These are phyloP conservation scores for Desoria tigrina DNA, from an alignment of 2,888 invertebrate species.

Conservation along the genomic window DNA sequence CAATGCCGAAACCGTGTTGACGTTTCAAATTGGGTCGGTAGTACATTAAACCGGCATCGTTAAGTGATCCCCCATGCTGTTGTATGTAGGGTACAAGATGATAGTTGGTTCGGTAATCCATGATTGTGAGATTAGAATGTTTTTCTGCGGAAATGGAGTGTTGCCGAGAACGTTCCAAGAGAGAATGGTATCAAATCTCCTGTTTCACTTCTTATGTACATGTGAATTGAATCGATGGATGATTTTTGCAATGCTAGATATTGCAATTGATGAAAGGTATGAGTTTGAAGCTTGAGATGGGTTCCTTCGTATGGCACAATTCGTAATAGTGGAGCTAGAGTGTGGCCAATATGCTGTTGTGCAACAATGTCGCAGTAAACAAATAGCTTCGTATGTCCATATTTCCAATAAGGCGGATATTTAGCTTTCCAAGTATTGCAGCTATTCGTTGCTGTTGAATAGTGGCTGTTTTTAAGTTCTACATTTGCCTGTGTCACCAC, in stretches of 20 bases:
- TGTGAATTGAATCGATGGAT: neutral
- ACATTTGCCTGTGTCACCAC: too few relatives aligned
- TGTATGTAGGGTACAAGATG: neutral
- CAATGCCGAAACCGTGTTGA: conserved; percentile 1
- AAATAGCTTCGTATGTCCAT: neutral
- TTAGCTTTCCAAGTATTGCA: too few relatives aligned
- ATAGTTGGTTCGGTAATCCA: neutral
- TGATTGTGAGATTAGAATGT: neutral
- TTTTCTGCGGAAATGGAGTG: conserved; percentile 2
- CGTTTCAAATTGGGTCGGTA: neutral
- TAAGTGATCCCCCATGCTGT: neutral
- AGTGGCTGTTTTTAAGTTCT: too few relatives aligned
- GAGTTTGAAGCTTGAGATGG: neutral
- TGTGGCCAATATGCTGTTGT: neutral
- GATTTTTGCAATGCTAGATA: neutral
- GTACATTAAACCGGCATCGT: too few relatives aligned
- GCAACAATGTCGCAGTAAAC: neutral
- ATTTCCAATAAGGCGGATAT: too few relatives aligned
- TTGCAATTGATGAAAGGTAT: neutral
- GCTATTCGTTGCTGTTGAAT: too few relatives aligned
- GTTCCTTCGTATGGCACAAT: neutral
- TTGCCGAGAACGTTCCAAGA: neutral
- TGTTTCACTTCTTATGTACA: conserved; percentile 3
- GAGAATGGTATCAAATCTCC: neutral
- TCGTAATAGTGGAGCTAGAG: neutral